phyloP scores from a whole-genome alignment of 2,797 vertebrate genomes.

The Sebastolobus altivelis region DNA sequence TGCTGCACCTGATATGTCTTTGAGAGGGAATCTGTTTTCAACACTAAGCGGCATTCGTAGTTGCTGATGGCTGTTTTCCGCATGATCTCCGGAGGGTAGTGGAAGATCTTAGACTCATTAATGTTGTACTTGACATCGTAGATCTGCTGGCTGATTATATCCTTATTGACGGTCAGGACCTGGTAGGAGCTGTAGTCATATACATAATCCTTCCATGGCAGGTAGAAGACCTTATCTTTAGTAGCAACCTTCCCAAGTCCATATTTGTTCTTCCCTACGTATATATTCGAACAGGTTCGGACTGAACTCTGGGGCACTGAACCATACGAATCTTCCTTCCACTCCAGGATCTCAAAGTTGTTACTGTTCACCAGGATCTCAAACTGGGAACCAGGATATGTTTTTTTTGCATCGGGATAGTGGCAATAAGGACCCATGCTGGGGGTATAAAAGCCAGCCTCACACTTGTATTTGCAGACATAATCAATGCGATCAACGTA shows the following conservation, averaged over 20 bases:
- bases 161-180: conserved; percentile 62
- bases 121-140: conserved; percentile 57
- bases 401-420: neutral
- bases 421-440: neutral
- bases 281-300: conserved; percentile 58
- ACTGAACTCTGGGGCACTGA: conserved; percentile 54
- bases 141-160: conserved; percentile 58
- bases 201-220: conserved; percentile 62
- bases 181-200: conserved; percentile 73
- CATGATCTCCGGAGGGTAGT: conserved; percentile 63
- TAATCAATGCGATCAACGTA: neutral
- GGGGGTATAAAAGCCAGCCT: neutral
- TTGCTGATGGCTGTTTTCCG: conserved; percentile 48
- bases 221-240: conserved; percentile 52
- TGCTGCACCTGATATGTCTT: conserved; percentile 54
- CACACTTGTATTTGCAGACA: neutral
- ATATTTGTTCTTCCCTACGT: conserved; percentile 72
- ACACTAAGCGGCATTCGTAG: conserved; percentile 59
- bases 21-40: conserved; percentile 60
- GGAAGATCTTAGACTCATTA: conserved; percentile 50
- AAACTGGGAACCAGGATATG: conserved; percentile 35
- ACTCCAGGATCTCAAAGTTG: conserved; percentile 72
- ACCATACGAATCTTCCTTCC: conserved; percentile 62
- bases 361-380: conserved; percentile 70
- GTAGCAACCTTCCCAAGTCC: conserved; percentile 71